Conservation (phyloP, 2,888 invertebrate genomes). For the Strigamia maritima region DNA sequence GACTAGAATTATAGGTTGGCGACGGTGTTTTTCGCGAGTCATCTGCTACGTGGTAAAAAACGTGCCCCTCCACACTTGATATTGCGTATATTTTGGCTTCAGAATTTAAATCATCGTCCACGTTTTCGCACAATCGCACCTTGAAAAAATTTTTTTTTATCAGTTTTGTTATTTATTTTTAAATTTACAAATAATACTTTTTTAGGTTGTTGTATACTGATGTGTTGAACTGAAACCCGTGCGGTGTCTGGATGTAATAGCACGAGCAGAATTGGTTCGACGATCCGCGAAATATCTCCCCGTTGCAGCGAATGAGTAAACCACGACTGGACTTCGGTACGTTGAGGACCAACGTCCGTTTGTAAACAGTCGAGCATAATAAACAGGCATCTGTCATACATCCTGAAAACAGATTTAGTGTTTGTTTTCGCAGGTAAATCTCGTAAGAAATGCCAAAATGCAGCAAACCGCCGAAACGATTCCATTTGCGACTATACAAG, state of each 20-base stretch:
- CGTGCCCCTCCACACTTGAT: constrained; percentile 75
- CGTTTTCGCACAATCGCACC: constrained; percentile 27
- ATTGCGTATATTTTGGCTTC: constrained; percentile 71
- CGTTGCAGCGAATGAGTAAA: constrained; percentile 65
- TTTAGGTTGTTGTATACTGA: constrained; percentile 50
- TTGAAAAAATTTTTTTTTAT: not conserved
- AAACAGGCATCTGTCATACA: constrained; percentile 67
- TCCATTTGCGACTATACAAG: constrained; percentile 54
- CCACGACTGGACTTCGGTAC: constrained; percentile 70
- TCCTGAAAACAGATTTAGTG: constrained; percentile 51
- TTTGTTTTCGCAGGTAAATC: constrained; percentile 57
- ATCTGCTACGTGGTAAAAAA: constrained; percentile 55
- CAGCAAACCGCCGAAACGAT: constrained; percentile 63
- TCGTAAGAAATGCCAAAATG: constrained; percentile 73
- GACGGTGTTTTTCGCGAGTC: constrained; percentile 5
- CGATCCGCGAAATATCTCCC: constrained; percentile 71
- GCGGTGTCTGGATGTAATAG: constrained; percentile 75
- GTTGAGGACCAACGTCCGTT: constrained; percentile 59
- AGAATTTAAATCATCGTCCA: not conserved
- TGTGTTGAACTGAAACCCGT: constrained; percentile 72
- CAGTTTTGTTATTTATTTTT: too few relatives aligned
- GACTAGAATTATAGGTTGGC: not conserved
- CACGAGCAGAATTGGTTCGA: constrained; percentile 73
- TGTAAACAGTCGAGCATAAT: constrained; percentile 69
- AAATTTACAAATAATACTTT: not conserved